Base-by-base conservation (phyloP, 92 coral and sea anemone genomes). In the Phymanthus crucifer region DNA sequence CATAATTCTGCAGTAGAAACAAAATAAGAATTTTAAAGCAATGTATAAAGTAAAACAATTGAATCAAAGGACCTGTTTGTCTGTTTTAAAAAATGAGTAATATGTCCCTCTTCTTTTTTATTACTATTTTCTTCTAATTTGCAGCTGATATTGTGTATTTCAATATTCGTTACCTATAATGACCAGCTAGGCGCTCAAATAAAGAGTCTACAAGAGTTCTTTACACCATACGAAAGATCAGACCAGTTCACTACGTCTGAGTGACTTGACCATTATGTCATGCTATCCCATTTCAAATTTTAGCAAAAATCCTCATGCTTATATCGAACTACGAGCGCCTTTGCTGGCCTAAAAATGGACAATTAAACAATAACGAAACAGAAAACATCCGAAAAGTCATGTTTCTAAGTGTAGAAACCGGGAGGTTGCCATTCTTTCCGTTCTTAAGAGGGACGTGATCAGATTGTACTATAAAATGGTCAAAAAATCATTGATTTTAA, bases 1-100 rank as follows among this genome's bases (percentile, higher is more conserved):
- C 93, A 89, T 89, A 83, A 38, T 89, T 84, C 87, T 84, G 80
- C 50, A 40, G 74, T 50, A 17, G 48, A 43, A 54, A 54, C 38
- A 58, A 19, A 32, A 79, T 40, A 66, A 21, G 17, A 34, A 48
- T 31, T 40, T n/a, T n/a, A n/a, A 21, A 32, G 32, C 40, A 66
- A 43, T 66, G 32, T 32, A 34, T 17, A 21, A 69, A 35, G 17
- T 54, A 54, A 6, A 54, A 54, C n/a, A 21, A 6, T 5, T 0
- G 27, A 54, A 2, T 21, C 27, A 21, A 54, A 54, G 1, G n/a
- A 54, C 64, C 0, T 43, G 2, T 11, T 43, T 10, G 48, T 43
- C 14, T 43, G 48, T 43, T 43, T 10, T 0, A 43, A 14, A 43
- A 43, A 43, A 43, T 43, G 48, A 11, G 14, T 10, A 10, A 43